Conservation (phyloP, 2,797 vertebrate genomes). For the Pipistrellus pygmaeus region DNA sequence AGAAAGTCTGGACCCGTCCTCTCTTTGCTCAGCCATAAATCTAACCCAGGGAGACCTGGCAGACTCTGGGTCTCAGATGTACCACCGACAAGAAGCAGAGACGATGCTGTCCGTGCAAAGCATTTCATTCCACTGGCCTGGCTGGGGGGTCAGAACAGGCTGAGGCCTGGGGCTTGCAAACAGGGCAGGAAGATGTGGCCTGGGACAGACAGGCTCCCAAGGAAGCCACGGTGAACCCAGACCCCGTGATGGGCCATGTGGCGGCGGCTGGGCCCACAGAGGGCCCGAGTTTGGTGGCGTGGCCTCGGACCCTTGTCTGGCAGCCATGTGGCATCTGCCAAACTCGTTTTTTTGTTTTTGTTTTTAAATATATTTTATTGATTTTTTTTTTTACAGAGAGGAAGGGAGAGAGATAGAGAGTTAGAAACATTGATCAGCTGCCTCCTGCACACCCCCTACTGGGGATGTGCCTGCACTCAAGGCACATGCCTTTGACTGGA, state of each 20-base stretch:
- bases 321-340: not conserved
- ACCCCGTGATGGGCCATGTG: not conserved
- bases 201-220: not conserved
- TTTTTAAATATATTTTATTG: no score
- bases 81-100: not conserved
- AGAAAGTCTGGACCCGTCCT: not conserved
- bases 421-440: no score
- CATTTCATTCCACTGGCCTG: not conserved
- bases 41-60: fast-evolving
- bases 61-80: not conserved
- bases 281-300: not conserved
- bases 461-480: no score
- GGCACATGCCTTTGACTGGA: no score
- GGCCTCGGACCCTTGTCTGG: not conserved
- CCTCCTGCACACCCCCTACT: no score
- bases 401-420: no score
- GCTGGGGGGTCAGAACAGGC: not conserved
- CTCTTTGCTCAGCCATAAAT: not conserved
- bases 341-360: not conserved
- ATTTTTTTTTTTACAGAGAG: no score
- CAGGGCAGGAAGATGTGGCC: not conserved
- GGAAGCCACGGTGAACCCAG: not conserved
- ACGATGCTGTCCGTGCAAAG: fast-evolving
- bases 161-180: not conserved
- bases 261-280: not conserved